Evolutionary conservation across 2,888 invertebrate genomes (phyloP).

Genomic region (Xanthostigma xanthostigma): DNA sequence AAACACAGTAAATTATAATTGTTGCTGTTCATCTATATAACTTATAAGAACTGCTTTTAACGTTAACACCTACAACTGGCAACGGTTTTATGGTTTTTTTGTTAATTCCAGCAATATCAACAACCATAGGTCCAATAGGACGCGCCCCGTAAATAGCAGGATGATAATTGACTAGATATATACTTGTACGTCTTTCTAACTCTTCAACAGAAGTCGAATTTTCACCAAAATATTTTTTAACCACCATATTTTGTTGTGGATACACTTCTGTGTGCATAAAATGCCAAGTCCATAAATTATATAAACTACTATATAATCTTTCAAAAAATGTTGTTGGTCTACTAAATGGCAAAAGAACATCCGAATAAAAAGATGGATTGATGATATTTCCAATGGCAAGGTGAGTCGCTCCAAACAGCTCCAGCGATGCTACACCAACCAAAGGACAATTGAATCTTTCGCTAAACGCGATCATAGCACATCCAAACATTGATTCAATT

Average conservation of each 20-base stretch:
- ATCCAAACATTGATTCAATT: conserved; percentile 14
- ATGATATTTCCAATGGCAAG: conserved; percentile 2
- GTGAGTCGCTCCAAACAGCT: conserved; percentile 4
- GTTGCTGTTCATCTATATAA: neutral
- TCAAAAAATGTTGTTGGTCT: no score
- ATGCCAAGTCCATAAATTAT: no score
- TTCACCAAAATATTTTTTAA: conserved; percentile 9
- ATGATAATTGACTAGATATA: conserved; percentile 26
- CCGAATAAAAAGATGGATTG: no score
- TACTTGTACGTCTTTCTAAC: conserved; percentile 17
- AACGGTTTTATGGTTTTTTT: conserved; percentile 22
- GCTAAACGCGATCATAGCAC: conserved; percentile 10
- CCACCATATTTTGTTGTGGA: conserved; percentile 6
- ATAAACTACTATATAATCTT: no score
- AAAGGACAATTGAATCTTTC: conserved; percentile 13
- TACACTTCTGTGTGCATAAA: no score
- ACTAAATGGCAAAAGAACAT: no score
- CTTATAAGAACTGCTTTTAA: no score
- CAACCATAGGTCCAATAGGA: conserved; percentile 25
- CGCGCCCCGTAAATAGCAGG: conserved; percentile 22
- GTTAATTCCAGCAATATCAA: conserved; percentile 27
- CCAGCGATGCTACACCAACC: conserved; percentile 12
- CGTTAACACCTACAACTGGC: conserved; percentile 20
- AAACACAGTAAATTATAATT: neutral
- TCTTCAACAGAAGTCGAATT: conserved; percentile 6